phyloP scores from a whole-genome alignment of 1,140 invertebrate species.

The Hormaphis cornu region DNA sequence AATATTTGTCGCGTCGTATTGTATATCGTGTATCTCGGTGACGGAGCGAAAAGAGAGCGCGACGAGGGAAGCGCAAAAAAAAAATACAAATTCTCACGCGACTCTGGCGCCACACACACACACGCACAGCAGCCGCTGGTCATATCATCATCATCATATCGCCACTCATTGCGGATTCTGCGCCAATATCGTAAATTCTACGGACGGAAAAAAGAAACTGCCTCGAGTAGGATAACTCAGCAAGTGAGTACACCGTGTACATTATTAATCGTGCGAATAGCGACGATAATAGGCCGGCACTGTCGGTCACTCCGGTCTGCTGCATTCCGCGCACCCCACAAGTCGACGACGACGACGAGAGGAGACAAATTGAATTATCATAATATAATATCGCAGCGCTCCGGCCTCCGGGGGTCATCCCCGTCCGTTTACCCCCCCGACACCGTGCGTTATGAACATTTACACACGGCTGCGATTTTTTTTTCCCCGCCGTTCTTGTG shows the following conservation, averaged over 20 bases:
- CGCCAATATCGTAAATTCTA: conserved; percentile 19
- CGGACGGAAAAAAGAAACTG: conserved; percentile 2
- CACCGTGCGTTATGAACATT: too few relatives aligned
- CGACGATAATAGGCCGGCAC: conserved; percentile 12
- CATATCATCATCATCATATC: too few relatives aligned
- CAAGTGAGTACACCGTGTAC: too few relatives aligned
- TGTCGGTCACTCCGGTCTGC: not conserved
- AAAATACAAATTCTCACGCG: conserved; percentile 6
- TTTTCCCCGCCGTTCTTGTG: too few relatives aligned
- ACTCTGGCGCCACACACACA: conserved; percentile 27
- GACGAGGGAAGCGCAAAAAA: not conserved
- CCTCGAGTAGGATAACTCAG: too few relatives aligned
- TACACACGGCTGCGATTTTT: too few relatives aligned
- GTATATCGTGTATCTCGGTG: too few relatives aligned
- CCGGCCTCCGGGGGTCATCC: not conserved
- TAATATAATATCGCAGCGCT: too few relatives aligned
- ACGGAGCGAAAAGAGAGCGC: too few relatives aligned
- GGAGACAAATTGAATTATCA: conserved; percentile 20
- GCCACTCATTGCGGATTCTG: conserved; percentile 31
- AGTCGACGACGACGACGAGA: not conserved
- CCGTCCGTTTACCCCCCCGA: too few relatives aligned
- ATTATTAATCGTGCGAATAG: not conserved
- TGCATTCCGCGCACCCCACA: not conserved
- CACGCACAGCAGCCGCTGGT: too few relatives aligned
- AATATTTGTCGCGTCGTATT: too few relatives aligned